Percentiles rank a stretch among this genome's conserved stretches.
phyloP scores from a whole-genome alignment of 2,113 vertebrate species.

The Stigmatopora nigra region DNA sequence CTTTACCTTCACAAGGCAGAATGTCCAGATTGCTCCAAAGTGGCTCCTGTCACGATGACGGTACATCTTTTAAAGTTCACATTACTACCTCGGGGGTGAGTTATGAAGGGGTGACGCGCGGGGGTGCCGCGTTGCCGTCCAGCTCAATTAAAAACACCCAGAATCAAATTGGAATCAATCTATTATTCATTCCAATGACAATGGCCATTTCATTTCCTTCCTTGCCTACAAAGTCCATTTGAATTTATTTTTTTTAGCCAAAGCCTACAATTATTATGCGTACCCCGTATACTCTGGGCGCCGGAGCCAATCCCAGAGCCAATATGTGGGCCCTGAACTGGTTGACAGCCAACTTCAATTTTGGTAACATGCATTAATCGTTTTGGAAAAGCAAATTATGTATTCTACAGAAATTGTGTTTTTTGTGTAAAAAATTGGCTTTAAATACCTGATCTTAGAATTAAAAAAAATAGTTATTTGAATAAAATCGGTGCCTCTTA shows the following conservation, averaged over 20 bases:
- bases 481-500: too few species aligned
- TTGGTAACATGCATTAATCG: too few species aligned
- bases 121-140: too few species aligned
- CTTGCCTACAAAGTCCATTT: constrained; percentile 11
- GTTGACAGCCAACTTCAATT: too few species aligned
- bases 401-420: too few species aligned
- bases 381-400: too few species aligned
- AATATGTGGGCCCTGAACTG: too few species aligned
- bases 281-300: too few species aligned
- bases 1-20: constrained; percentile 7
- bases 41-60: neutral
- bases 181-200: neutral
- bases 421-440: too few species aligned
- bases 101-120: neutral
- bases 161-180: neutral
- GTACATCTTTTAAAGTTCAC: neutral
- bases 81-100: neutral
- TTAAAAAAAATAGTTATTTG: too few species aligned
- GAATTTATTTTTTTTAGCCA: constrained; percentile 31
- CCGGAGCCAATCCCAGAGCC: too few species aligned
- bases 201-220: neutral
- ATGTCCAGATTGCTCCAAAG: neutral
- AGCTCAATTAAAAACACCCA: neutral
- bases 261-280: constrained; percentile 1
- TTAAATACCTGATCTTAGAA: too few species aligned